Conservation (phyloP, 23 tunicate species). For the Styela clava region DNA sequence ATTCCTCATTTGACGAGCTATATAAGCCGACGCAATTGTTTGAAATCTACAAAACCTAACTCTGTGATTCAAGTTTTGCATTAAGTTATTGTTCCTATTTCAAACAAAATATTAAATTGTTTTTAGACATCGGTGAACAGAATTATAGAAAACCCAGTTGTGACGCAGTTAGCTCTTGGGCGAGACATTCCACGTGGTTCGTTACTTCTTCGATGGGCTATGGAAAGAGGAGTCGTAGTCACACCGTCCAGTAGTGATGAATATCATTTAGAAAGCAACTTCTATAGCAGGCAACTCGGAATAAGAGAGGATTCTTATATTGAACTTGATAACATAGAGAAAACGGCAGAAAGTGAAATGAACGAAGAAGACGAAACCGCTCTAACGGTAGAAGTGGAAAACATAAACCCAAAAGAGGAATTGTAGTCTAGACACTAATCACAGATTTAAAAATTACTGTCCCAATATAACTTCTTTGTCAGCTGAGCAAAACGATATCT, state of each 20-base stretch:
- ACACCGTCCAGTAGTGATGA: conserved; percentile 39
- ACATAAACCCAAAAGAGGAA: neutral
- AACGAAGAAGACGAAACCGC: neutral
- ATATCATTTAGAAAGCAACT: conserved; percentile 41
- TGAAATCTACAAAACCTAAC: no score
- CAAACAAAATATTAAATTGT: no score
- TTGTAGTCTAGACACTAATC: no score
- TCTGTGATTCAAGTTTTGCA: no score
- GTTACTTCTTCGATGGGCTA: conserved; percentile 46
- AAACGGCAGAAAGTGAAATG: neutral
- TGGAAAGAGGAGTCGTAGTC: conserved; percentile 37
- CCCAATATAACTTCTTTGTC: no score
- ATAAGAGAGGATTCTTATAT: neutral
- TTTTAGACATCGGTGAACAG: no score
- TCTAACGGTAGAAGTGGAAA: neutral
- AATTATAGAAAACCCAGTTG: neutral
- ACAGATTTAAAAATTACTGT: no score
- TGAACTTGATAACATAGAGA: conserved; percentile 2
- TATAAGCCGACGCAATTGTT: no score
- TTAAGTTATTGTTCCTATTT: no score
- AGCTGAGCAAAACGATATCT: no score
- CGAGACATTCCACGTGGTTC: neutral
- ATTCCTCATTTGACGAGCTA: no score
- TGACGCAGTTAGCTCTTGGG: neutral
- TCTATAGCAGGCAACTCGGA: neutral